These are phyloP conservation scores for Orycteropus afer DNA, from an alignment of 2,113 vertebrate genomes.

Conservation along the genomic window DNA sequence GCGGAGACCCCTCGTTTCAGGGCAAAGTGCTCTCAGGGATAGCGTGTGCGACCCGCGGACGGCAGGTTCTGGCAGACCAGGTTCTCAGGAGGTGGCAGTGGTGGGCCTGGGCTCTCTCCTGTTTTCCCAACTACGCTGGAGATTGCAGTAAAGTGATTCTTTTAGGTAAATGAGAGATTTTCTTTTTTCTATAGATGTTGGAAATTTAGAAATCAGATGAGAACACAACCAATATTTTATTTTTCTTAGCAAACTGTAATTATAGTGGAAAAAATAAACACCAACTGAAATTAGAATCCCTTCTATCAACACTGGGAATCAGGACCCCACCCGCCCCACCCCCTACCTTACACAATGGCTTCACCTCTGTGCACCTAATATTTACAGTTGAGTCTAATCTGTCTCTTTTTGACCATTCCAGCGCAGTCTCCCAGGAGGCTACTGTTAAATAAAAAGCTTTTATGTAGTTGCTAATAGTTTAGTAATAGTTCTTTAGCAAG, in stretches of 20 bases:
- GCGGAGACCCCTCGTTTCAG: not conserved
- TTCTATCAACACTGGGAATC: conserved; percentile 53
- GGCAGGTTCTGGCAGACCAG: rapidly evolving
- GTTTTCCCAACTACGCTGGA: not conserved
- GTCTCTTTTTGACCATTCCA: conserved; percentile 62
- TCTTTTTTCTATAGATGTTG: not conserved
- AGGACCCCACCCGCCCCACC: conserved; percentile 22
- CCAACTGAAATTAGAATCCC: conserved; percentile 51
- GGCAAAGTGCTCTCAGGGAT: rapidly evolving
- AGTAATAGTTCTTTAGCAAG: conserved; percentile 53
- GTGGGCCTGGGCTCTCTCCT: not conserved
- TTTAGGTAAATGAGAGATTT: conserved; percentile 27
- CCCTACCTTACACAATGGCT: conserved; percentile 39
- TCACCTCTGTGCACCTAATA: conserved; percentile 41
- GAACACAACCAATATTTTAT: conserved; percentile 48
- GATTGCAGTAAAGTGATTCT: conserved; percentile 39
- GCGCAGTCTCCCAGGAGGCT: conserved; percentile 49
- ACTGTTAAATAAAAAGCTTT: conserved; percentile 57
- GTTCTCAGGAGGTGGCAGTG: rapidly evolving
- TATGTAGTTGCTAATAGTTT: conserved; percentile 45
- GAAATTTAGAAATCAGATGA: conserved; percentile 41
- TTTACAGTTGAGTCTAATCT: conserved; percentile 57
- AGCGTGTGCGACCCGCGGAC: not conserved
- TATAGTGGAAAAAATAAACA: conserved; percentile 53
- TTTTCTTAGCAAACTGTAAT: conserved; percentile 68